Evolutionary conservation across 1,140 invertebrate genomes (phyloP).

Genomic region (Lordiphosa stackelbergi): DNA sequence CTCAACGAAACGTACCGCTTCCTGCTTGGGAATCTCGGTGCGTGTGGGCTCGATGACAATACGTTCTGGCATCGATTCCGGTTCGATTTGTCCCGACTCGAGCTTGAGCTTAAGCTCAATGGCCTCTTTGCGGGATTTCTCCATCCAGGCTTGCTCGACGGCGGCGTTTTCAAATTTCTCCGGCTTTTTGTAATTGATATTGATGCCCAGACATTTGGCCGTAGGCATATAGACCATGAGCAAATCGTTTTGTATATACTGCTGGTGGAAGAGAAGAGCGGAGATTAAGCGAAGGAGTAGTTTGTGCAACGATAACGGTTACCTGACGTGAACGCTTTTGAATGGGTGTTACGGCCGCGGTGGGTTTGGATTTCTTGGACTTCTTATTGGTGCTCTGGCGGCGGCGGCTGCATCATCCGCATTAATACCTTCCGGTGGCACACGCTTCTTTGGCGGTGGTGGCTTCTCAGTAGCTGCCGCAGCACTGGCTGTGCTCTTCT

Average conservation of each 20-base stretch:
- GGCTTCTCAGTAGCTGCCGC: slow-evolving; percentile 11
- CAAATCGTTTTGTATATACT: slow-evolving; percentile 68
- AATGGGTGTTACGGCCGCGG: slow-evolving; percentile 61
- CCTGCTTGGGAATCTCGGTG: slow-evolving; percentile 56
- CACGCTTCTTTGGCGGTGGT: slow-evolving; percentile 44
- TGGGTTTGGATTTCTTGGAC: slow-evolving; percentile 51
- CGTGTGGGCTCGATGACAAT: slow-evolving; percentile 79
- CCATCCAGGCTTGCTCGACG: slow-evolving; percentile 81
- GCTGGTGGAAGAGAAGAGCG: neutral
- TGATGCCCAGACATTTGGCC: slow-evolving; percentile 81
- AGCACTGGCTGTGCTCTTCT: slow-evolving; percentile 12
- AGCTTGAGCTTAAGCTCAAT: slow-evolving; percentile 71
- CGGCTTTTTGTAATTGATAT: slow-evolving; percentile 78
- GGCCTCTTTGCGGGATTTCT: slow-evolving; percentile 80
- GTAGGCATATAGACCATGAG: slow-evolving; percentile 80
- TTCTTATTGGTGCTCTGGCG: slow-evolving; percentile 32
- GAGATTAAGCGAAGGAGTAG: too few species aligned
- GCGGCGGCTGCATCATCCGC: neutral
- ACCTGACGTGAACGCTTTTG: slow-evolving; percentile 42
- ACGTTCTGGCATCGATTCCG: slow-evolving; percentile 80
- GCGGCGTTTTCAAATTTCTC: slow-evolving; percentile 78
- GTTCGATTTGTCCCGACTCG: slow-evolving; percentile 81
- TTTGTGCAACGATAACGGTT: slow-evolving; percentile 15
- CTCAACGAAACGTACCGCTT: slow-evolving; percentile 57
- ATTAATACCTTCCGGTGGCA: slow-evolving; percentile 44